Base-by-base conservation (phyloP, 1,140 invertebrate genomes). In the Drosophila pseudoobscura region DNA sequence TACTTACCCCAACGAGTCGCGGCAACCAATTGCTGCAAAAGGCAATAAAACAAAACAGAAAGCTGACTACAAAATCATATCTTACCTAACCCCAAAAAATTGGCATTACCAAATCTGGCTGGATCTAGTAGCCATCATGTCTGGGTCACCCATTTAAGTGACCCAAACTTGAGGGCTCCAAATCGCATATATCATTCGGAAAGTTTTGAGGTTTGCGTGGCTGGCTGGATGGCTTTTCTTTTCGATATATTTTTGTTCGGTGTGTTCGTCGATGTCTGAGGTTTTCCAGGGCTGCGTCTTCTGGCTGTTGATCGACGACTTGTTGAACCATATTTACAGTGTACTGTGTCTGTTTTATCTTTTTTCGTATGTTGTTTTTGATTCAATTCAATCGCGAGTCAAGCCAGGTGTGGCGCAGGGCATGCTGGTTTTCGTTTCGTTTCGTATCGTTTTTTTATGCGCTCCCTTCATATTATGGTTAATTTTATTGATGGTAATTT, bases 321-420 rank as follows among this genome's bases (percentile, higher is more conserved):
- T 70, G 63, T 74, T 78, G 74, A 64, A 82, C 64, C 71, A 74
- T 82, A 88, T 87, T 75, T 87, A 87, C 83, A 87, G 78, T 87
- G 78, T 80, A 52, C 13, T 65, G 73, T 80, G 61, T 85, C 53
- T 76, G 61, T 68, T 71, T 61, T 56, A 55, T 61, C 53, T 22
- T 69, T 50, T 66, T 41, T 50, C 43, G 31, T 50, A 60, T 51
- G 52, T 71, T 57, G 55, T 65, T 62, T 68, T 63, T 70, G 59
- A 88, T 87, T 88, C 79, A 89, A 89, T 88, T 89, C 83, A 88
- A 88, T 88, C 83, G 83, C 83, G 83, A 88, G 79, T 88, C 83
- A 88, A 88, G 84, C 83, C 83, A 88, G 84, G 83, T 88, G 83
- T 88, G 83, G 80, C 83, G 83, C 83, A 84, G 85, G 83, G 83